phyloP scores from a whole-genome alignment of 2,888 invertebrate species.

The Crocallis elinguaria region DNA sequence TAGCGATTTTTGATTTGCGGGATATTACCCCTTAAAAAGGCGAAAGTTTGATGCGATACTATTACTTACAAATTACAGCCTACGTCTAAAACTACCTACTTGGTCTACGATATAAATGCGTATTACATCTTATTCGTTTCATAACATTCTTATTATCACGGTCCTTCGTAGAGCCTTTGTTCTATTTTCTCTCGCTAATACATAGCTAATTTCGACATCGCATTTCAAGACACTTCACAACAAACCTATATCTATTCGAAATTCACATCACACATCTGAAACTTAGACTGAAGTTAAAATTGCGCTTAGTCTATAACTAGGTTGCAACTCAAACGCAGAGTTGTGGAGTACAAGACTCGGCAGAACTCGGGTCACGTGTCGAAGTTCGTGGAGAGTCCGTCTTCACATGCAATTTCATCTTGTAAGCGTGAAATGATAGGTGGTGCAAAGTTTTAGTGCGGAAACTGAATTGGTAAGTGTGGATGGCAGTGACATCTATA shows the following conservation, averaged over 20 bases:
- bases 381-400: slow-evolving; percentile 31
- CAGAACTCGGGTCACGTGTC: slow-evolving; percentile 33
- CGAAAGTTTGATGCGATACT: no score
- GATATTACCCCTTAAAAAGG: no score
- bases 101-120: no score
- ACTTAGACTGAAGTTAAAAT: slow-evolving; percentile 35
- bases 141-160: no score
- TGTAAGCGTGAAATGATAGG: slow-evolving; percentile 33
- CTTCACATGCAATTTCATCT: slow-evolving; percentile 28
- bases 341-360: slow-evolving; percentile 11
- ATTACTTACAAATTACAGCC: no score
- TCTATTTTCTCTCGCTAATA: no score
- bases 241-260: slow-evolving; percentile 7
- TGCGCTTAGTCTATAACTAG: slow-evolving; percentile 38
- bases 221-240: background rate
- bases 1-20: no score
- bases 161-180: no score
- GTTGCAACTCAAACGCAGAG: slow-evolving; percentile 34
- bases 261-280: slow-evolving; percentile 29
- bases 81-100: no score
- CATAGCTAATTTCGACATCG: background rate
- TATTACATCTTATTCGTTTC: no score
- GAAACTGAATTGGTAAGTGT: background rate
- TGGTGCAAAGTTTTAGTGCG: slow-evolving; percentile 12
- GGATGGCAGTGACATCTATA: background rate